Conservation (phyloP, 2,797 vertebrate species). For the Coranthus polyacanthus region DNA sequence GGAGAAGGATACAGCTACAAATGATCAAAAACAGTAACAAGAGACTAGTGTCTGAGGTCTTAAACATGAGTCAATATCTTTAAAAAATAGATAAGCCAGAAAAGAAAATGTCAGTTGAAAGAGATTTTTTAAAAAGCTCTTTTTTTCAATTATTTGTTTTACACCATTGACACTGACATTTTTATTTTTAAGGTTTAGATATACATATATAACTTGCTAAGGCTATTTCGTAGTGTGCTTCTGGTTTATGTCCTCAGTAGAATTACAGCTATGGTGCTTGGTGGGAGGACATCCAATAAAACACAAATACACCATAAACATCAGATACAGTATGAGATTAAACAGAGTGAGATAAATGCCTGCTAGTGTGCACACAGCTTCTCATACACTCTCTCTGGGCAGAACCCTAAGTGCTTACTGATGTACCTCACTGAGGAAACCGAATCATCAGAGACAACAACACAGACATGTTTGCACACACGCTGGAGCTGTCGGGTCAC, state of each 20-base stretch:
- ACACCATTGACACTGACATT: background rate
- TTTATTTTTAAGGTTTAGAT: background rate
- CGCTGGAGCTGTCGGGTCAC: conserved; percentile 26
- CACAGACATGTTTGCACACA: conserved; percentile 26
- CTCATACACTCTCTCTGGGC: background rate
- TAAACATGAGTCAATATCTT: background rate
- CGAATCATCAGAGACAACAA: conserved; percentile 23
- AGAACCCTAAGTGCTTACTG: conserved; percentile 19
- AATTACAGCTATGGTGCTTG: conserved; percentile 17
- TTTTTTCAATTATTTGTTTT: too few species aligned
- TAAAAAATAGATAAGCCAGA: conserved; percentile 9
- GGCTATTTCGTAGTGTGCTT: background rate
- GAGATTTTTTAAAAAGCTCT: too few species aligned
- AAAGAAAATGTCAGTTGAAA: background rate
- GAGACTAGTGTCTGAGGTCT: background rate
- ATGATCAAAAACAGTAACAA: background rate
- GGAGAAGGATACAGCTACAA: background rate
- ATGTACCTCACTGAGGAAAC: conserved; percentile 34
- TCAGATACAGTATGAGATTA: conserved; percentile 22
- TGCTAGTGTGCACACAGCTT: conserved; percentile 1
- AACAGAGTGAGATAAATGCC: conserved; percentile 34
- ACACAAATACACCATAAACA: conserved; percentile 8
- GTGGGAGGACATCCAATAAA: conserved; percentile 28
- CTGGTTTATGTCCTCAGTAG: conserved; percentile 8
- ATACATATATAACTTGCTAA: background rate